A percentile compares a stretch with the other conserved stretches of the same genome.
These are phyloP conservation scores for Engraulis encrasicolus DNA, from an alignment of 2,113 vertebrate species.

Conservation along the genomic window DNA sequence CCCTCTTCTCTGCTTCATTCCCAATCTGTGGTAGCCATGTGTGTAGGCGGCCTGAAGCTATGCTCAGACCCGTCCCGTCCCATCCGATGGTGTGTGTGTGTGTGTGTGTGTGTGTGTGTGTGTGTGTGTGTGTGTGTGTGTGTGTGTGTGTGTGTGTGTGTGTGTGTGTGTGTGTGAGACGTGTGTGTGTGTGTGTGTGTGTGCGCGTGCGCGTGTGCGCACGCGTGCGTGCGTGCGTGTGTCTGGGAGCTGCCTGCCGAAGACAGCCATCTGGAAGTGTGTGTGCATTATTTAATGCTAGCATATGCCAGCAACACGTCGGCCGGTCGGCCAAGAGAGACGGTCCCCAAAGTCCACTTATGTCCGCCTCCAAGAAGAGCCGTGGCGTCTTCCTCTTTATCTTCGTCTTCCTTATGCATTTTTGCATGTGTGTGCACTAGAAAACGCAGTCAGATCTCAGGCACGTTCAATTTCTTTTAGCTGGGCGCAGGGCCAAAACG, in stretches of 20 bases:
- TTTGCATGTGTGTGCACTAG: not conserved
- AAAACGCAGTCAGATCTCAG: not conserved
- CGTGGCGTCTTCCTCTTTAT: not conserved
- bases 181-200: too few species aligned
- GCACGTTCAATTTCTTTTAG: too few species aligned
- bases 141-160: too few species aligned
- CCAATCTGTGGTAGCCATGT: conserved; percentile 29
- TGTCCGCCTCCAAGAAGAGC: not conserved
- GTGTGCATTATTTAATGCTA: conserved; percentile 69
- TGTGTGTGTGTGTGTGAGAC: too few species aligned
- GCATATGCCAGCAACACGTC: conserved; percentile 67
- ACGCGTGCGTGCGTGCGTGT: too few species aligned
- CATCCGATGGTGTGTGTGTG: too few species aligned
- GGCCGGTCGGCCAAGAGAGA: conserved; percentile 45
- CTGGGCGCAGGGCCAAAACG: not conserved
- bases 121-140: too few species aligned
- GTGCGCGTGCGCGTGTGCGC: too few species aligned
- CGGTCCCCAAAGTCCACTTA: not conserved
- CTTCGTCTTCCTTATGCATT: too few species aligned
- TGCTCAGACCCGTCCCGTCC: conserved; percentile 44
- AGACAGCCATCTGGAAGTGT: conserved; percentile 65
- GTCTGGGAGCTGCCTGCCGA: conserved; percentile 52
- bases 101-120: too few species aligned
- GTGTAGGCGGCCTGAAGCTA: conserved; percentile 51
- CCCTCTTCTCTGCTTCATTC: too few species aligned